Base-by-base conservation (phyloP, 2,888 invertebrate species). In the Agelastica alni region DNA sequence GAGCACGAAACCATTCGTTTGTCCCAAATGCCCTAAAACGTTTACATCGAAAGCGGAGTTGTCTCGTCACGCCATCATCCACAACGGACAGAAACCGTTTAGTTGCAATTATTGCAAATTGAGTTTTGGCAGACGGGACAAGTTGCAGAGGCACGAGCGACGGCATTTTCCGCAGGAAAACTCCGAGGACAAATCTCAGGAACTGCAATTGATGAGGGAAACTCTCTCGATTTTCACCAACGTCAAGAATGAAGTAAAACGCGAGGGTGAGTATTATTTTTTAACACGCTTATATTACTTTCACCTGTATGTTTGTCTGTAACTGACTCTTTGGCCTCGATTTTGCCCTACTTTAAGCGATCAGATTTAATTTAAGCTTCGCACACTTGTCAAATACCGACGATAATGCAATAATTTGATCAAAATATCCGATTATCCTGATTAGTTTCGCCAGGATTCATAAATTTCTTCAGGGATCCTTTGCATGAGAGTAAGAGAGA, bases 31-130 rank as follows among this genome's bases (percentile, higher is more conserved):
- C 65, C 87, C 88, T 1, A 83, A 87, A 61, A 87, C 87, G 44
- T 89, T 89, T 77, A 85, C 85, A 44, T 85, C 85, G 0, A 83
- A 85, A 64, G 81, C 82, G 13, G 88, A 89, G 68, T 73, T 89
- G 34, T 80, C 84, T 46, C 77, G 85, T 0, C 89, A 89, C 77
- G 81, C 85, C 2, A 77, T 85, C 47, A 82, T 87, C 4, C 88
- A 89, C 70, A 80, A 84, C 7, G 85, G 85, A 20, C 80, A 81
- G 67, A 85, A 86, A 66, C 84, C 85, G 1, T 87, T 82, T 72
- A 80, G 82, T 36, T 88, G 88, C 68, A 75, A 76, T 37, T 85
- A 83, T 70, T 88, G 88, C 63, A 81, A 84, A 2, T 76, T 85
- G 52, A 82, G 85, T 20, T 88, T 88, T 76, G 83, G 84, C 1